phyloP scores from a whole-genome alignment of 2,113 vertebrate species.

The Cebus imitator region DNA sequence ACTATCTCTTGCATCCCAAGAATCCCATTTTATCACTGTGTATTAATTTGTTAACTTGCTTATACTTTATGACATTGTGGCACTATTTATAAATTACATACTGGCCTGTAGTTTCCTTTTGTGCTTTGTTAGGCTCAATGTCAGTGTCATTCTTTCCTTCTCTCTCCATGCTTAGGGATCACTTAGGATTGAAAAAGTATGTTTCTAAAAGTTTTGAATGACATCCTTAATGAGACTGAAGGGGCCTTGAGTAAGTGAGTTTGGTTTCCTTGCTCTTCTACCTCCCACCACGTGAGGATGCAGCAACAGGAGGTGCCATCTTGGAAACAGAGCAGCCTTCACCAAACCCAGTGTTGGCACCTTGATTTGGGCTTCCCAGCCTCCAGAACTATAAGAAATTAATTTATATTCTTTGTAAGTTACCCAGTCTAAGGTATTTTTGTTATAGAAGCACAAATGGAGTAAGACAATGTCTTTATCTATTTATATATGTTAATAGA shows the following conservation, averaged over 20 bases:
- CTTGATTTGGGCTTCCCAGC: not conserved
- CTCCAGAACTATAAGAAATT: not conserved
- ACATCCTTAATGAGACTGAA: not conserved
- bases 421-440: not conserved
- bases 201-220: conserved; percentile 1
- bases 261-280: not conserved
- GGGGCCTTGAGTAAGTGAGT: not conserved
- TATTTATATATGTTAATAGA: not conserved
- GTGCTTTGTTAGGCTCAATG: not conserved
- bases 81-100: not conserved
- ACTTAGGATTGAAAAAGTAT: not conserved
- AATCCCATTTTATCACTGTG: not conserved
- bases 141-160: not conserved
- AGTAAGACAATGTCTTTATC: not conserved
- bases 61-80: not conserved
- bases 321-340: not conserved
- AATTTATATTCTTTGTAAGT: not conserved
- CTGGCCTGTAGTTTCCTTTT: conserved; percentile 6
- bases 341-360: not conserved
- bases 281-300: not conserved
- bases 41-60: not conserved
- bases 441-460: not conserved
- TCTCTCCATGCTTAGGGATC: not conserved
- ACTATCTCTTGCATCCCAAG: not conserved
- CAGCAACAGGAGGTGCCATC: not conserved